Evolutionary conservation across 2,113 vertebrate genomes (phyloP), one percentile per base, ranked within the genome.

Genomic region (Trachemys scripta): DNA sequence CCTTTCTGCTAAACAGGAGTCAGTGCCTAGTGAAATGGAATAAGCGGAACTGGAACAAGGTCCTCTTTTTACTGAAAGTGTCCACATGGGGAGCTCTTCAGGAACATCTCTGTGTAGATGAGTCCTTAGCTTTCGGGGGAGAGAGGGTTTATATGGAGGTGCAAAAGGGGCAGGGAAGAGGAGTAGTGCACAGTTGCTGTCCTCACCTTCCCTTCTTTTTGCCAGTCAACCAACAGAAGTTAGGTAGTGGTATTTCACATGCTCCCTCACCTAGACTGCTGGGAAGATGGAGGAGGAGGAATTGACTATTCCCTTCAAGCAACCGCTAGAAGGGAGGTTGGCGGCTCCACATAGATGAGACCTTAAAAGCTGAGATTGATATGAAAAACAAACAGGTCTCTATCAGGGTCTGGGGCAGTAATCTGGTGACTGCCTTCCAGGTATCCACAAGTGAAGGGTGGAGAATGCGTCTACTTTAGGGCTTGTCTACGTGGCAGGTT

Each of bases 21-120:
- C 57, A 31, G 57, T 31, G 25, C 20, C 10, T 76, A 38, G 38
- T 8, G 20, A 72, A 72, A 20, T 72, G 38, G 87, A 19, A n/a
- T 0, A 1, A 5, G 4, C 8, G 42, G 5, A 35, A 45, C n/a
- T 2, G 0, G 20, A 8, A 27, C 2, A 22, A 6, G 12, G 80
- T 4, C 0, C 3, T 50, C 35, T 27, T 65, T n/a, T 10, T 1
- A 4, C 25, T n/a, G 56, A 38, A 24, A 29, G 85, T 45, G 31
- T 4, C 38, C 38, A 45, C 1, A 10, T 16, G 4, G 54, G 51
- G 57, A 42, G 57, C n/a, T 57, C 11, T 57, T 82, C 5, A 3
- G 47, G 17, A 31, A 31, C 31, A 1, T 3, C 76, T 62, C 31
- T 47, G 42, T 1, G 0, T 6, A 45, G 56, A 57, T 25, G 56